A percentile compares a stretch with the other conserved stretches of the same genome.
These are phyloP conservation scores for Chymomyza costata DNA, from an alignment of 1,140 invertebrate species.

Conservation along the genomic window DNA sequence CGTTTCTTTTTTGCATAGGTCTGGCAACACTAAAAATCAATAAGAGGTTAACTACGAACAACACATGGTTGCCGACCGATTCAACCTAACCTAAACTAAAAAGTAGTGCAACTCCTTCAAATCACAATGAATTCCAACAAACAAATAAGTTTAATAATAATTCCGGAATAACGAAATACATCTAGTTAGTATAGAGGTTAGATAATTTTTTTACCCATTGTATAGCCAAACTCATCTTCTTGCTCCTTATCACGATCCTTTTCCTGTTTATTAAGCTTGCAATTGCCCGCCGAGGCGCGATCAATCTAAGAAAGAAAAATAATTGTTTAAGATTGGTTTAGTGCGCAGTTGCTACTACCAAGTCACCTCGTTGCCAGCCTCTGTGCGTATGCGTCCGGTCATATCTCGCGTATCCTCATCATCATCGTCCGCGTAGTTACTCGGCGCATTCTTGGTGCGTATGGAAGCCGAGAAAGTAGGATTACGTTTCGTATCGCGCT, in stretches of 20 bases:
- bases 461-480: slow-evolving; percentile 60
- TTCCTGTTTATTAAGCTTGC: slow-evolving; percentile 86
- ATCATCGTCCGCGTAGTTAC: slow-evolving; percentile 77
- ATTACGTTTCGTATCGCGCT: slow-evolving; percentile 37
- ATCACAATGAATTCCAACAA: not conserved
- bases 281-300: slow-evolving; percentile 89
- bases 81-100: no score
- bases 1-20: no score
- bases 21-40: no score
- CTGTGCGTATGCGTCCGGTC: slow-evolving; percentile 86
- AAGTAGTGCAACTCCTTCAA: no score
- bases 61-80: no score
- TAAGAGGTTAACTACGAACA: no score
- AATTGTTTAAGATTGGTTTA: not conserved
- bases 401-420: slow-evolving; percentile 85
- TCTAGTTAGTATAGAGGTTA: no score
- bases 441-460: slow-evolving; percentile 54
- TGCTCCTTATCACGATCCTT: slow-evolving; percentile 86
- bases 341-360: not conserved
- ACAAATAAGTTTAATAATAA: not conserved
- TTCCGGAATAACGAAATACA: no score
- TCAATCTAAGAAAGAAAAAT: slow-evolving; percentile 83
- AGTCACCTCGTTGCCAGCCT: slow-evolving; percentile 84
- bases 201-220: slow-evolving; percentile 91
- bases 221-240: slow-evolving; percentile 95